Base-by-base conservation (phyloP, 2,888 invertebrate species). In the Chalcis sispes region DNA sequence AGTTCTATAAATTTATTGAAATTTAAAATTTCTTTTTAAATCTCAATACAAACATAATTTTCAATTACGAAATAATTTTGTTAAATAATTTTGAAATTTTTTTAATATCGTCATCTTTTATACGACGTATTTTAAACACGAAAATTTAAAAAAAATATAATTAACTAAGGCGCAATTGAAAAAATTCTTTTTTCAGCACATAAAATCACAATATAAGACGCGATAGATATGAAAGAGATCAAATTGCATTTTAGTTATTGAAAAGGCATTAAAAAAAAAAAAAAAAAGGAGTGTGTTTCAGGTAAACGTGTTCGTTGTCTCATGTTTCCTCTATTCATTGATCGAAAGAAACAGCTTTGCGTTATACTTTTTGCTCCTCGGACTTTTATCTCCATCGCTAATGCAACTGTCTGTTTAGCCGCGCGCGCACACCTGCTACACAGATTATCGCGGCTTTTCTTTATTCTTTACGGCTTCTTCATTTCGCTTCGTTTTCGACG, bases 161-260 rank as follows among this genome's bases (percentile, higher is more conserved):
- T n/a, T n/a, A n/a, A n/a, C n/a, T n/a, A n/a, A n/a, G n/a, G n/a
- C n/a, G n/a, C n/a, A n/a, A n/a, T n/a, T n/a, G n/a, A n/a, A n/a
- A n/a, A n/a, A n/a, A n/a, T n/a, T n/a, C n/a, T n/a, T n/a, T n/a
- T n/a, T n/a, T n/a, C n/a, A n/a, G n/a, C n/a, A n/a, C n/a, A n/a
- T n/a, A n/a, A n/a, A n/a, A n/a, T n/a, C n/a, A n/a, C n/a, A n/a
- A n/a, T n/a, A n/a, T n/a, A n/a, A n/a, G n/a, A 15, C n/a, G 10
- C 15, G 56, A 29, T 67, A 1, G 65, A 70, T 61, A 36, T 32
- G 5, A 74, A 74, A 56, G 64, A 23, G 40, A 25, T 36, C 54
- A 48, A 69, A 56, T 46, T 61, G 52, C 42, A 52, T 54, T 20
- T 0, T 2, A 10, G 42, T 56, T 54, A 48, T 75, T 70, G 62